A percentile compares a stretch with the other conserved stretches of the same genome.
Conservation (phyloP, 2,888 invertebrate species). For the Chouioia cunea region DNA sequence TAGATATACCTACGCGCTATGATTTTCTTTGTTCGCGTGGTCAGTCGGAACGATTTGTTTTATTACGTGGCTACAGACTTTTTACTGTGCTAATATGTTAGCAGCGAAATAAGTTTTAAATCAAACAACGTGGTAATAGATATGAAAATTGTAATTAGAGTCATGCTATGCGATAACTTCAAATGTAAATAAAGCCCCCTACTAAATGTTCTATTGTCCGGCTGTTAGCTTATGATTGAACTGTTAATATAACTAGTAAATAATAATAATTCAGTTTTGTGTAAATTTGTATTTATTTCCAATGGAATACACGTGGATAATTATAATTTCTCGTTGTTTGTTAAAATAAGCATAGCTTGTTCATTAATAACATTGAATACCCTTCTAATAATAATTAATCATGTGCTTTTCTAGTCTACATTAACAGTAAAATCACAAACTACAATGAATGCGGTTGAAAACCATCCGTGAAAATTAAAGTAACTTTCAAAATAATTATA, state of each 20-base stretch:
- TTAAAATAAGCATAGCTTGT: neutral
- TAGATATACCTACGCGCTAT: conserved; percentile 3
- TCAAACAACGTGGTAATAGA: too few relatives aligned
- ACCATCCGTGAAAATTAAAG: neutral
- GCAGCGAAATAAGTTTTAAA: too few relatives aligned
- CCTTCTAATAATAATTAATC: neutral
- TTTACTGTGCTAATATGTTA: too few relatives aligned
- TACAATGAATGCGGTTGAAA: neutral
- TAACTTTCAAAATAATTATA: neutral
- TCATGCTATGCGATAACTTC: too few relatives aligned
- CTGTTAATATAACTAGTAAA: conserved; percentile 27
- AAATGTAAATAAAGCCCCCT: too few relatives aligned
- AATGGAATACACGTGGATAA: conserved; percentile 4
- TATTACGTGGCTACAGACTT: neutral
- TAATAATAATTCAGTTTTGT: too few relatives aligned
- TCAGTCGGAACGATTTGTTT: neutral
- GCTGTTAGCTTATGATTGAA: conserved; percentile 42
- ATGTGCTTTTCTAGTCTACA: conserved; percentile 20
- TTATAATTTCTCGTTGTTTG: neutral
- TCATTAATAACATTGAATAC: neutral
- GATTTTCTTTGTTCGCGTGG: conserved; percentile 11
- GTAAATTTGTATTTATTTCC: conserved; percentile 30
- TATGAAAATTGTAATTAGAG: too few relatives aligned
- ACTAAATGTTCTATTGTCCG: neutral
- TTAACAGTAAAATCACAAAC: conserved; percentile 45